These are phyloP conservation scores for Sepiola atlantica DNA, from an alignment of 2,888 invertebrate species.

Conservation along the genomic window DNA sequence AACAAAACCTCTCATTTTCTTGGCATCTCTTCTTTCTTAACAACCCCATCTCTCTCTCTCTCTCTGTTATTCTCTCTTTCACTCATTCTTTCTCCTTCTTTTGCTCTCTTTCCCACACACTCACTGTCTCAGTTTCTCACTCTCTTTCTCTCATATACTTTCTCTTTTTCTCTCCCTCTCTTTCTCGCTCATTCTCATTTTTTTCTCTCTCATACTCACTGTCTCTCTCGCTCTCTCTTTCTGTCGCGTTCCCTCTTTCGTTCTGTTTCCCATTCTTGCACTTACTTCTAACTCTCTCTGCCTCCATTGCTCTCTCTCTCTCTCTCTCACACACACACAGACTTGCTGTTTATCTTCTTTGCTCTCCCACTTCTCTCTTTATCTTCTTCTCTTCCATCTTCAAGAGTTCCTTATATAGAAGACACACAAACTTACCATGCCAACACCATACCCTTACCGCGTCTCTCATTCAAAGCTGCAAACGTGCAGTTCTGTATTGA, in stretches of 20 bases:
- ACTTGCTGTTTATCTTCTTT: not conserved
- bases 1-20: not conserved
- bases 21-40: not conserved
- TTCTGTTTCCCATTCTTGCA: not conserved
- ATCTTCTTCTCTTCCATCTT: not conserved
- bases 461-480: not conserved
- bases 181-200: too few relatives aligned
- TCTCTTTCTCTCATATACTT: too few relatives aligned
- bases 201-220: not conserved
- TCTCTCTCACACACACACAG: too few relatives aligned
- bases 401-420: not conserved
- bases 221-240: not conserved
- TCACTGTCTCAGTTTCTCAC: too few relatives aligned
- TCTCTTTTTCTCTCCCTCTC: not conserved
- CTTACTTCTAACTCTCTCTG: not conserved
- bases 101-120: too few relatives aligned
- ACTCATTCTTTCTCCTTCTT: too few relatives aligned
- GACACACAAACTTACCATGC: not conserved
- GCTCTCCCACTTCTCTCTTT: not conserved
- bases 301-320: too few relatives aligned
- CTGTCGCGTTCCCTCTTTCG: too few relatives aligned
- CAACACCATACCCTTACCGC: not conserved
- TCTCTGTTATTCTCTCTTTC: not conserved
- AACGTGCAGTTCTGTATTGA: not conserved
- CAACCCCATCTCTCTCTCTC: not conserved